These are phyloP conservation scores for Heteromyza rotundicornis DNA, from an alignment of 2,888 invertebrate genomes.

Conservation along the genomic window DNA sequence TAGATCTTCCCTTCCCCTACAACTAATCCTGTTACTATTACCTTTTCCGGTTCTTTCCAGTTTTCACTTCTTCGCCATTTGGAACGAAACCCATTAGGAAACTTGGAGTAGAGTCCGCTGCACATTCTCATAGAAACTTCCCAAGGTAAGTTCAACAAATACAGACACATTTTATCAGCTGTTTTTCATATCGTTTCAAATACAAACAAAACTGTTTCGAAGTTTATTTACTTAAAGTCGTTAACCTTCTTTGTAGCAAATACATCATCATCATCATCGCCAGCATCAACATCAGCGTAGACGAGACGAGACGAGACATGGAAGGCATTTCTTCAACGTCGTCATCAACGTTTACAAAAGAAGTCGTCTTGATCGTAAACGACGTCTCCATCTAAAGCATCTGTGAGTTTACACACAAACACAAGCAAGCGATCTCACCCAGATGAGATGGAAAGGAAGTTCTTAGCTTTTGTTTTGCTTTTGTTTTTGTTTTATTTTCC, in stretches of 20 bases:
- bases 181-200: conserved; percentile 13
- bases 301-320: neutral
- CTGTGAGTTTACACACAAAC: conserved; percentile 22
- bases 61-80: too few species aligned
- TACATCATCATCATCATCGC: conserved; percentile 54
- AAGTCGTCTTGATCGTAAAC: conserved; percentile 54
- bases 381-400: conserved; percentile 49
- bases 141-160: neutral
- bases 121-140: too few species aligned
- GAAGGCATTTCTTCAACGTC: conserved; percentile 32
- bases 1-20: too few species aligned
- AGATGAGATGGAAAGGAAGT: conserved; percentile 8
- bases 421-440: conserved; percentile 20
- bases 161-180: conserved; percentile 15
- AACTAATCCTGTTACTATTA: too few species aligned
- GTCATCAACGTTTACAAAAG: conserved; percentile 40
- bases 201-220: conserved; percentile 26
- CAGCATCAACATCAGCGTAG: conserved; percentile 40
- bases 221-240: conserved; percentile 52
- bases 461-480: too few species aligned
- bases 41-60: too few species aligned
- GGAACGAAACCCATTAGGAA: too few species aligned
- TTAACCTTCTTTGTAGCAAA: conserved; percentile 52
- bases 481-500: neutral
- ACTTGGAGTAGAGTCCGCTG: too few species aligned